phyloP scores from a whole-genome alignment of 2,797 vertebrate species.

The Rhynchonycteris naso region DNA sequence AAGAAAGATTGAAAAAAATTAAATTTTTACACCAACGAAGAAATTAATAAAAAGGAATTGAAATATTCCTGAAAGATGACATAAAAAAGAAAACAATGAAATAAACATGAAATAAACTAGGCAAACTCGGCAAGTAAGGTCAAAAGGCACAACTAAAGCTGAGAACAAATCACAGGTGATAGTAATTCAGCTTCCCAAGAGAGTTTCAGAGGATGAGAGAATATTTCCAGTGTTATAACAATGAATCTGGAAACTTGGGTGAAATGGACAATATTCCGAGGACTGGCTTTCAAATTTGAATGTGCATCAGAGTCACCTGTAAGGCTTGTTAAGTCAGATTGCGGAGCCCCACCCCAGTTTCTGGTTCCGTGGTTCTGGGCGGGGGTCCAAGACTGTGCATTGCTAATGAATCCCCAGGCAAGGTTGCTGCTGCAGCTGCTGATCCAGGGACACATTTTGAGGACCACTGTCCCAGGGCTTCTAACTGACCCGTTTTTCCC shows the following conservation, averaged over 20 bases:
- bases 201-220: neutral
- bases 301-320: neutral
- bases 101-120: neutral
- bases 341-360: neutral
- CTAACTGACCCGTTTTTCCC: neutral
- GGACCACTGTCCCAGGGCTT: neutral
- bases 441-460: neutral
- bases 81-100: neutral
- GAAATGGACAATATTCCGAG: neutral
- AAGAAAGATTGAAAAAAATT: neutral
- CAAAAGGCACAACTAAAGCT: neutral
- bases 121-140: neutral
- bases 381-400: neutral
- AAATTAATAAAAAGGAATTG: constrained; percentile 22
- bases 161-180: neutral
- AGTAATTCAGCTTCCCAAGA: neutral
- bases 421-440: neutral
- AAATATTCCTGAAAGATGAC: neutral
- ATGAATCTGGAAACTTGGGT: neutral
- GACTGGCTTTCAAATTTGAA: neutral
- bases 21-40: constrained; percentile 10
- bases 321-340: neutral
- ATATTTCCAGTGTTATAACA: neutral
- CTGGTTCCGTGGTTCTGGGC: neutral
- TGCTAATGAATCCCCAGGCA: neutral